phyloP scores from a whole-genome alignment of 2,888 invertebrate genomes.

The Caenorhabditis virilis region DNA sequence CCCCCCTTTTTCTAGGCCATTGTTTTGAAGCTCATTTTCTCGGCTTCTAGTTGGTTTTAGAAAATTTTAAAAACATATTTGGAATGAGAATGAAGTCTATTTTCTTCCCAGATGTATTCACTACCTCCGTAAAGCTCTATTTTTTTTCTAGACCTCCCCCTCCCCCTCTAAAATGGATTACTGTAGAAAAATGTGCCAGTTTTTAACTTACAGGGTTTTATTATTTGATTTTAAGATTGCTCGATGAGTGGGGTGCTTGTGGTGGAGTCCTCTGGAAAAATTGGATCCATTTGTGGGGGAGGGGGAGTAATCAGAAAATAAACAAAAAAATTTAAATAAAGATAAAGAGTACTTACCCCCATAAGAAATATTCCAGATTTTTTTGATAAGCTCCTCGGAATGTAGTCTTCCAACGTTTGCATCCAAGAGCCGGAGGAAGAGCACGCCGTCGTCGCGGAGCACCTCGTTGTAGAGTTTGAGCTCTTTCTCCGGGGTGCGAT shows the following conservation, averaged over 20 bases:
- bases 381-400: slow-evolving; percentile 35
- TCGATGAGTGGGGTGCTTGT: slow-evolving; percentile 1
- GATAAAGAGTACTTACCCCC: slow-evolving; percentile 20
- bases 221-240: not conserved
- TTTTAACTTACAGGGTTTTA: too few relatives aligned
- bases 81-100: too few relatives aligned
- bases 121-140: too few relatives aligned
- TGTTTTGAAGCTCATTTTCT: too few relatives aligned
- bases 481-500: slow-evolving; percentile 11
- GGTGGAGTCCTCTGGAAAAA: slow-evolving; percentile 2
- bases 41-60: too few relatives aligned
- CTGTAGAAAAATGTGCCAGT: not conserved
- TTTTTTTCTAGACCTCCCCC: too few relatives aligned
- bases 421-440: slow-evolving; percentile 49
- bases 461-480: slow-evolving; percentile 20
- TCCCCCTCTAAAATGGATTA: not conserved
- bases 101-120: too few relatives aligned
- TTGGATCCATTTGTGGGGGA: not conserved
- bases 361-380: slow-evolving; percentile 34
- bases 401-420: slow-evolving; percentile 42
- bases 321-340: too few relatives aligned
- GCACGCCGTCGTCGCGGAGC: slow-evolving; percentile 53
- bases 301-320: not conserved
- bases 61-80: too few relatives aligned
- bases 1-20: too few relatives aligned